Evolutionary conservation across 1,140 invertebrate species (phyloP).

Genomic region (Drosophila bocqueti): DNA sequence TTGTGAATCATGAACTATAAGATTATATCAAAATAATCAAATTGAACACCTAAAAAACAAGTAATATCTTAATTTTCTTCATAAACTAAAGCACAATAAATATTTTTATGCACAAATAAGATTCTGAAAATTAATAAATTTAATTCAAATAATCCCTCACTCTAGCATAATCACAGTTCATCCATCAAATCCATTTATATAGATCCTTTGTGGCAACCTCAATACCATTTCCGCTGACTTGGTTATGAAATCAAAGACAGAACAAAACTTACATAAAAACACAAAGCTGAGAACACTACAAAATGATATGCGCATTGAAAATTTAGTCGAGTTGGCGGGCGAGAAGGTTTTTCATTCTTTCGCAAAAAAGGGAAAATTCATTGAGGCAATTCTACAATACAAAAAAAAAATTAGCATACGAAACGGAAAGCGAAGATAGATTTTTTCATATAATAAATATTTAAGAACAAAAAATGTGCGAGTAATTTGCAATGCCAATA

Average conservation of each 20-base stretch:
- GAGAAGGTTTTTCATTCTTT: slow-evolving; percentile 60
- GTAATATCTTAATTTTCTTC: too few relatives aligned
- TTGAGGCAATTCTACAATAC: slow-evolving; percentile 38
- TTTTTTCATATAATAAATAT: slow-evolving; percentile 15
- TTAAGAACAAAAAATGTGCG: slow-evolving; percentile 9
- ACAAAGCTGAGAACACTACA: slow-evolving; percentile 9
- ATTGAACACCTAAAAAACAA: too few relatives aligned
- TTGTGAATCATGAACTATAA: too few relatives aligned
- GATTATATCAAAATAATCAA: too few relatives aligned
- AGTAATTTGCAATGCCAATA: slow-evolving; percentile 35
- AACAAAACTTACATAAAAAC: slow-evolving; percentile 75
- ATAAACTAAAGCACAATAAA: background rate
- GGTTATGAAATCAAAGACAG: slow-evolving; percentile 69
- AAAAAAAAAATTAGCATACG: slow-evolving; percentile 28
- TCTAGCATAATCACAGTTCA: slow-evolving; percentile 5
- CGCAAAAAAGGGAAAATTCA: slow-evolving; percentile 61
- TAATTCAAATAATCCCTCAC: background rate
- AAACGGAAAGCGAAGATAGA: slow-evolving; percentile 38
- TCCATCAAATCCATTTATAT: background rate
- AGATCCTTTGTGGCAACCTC: slow-evolving; percentile 46
- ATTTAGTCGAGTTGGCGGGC: slow-evolving; percentile 15
- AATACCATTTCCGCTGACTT: slow-evolving; percentile 66
- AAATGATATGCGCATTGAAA: slow-evolving; percentile 72
- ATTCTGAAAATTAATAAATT: background rate
- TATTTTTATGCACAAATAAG: accelerated